phyloP scores from a whole-genome alignment of 2,797 vertebrate species.

The Morelia viridis region DNA sequence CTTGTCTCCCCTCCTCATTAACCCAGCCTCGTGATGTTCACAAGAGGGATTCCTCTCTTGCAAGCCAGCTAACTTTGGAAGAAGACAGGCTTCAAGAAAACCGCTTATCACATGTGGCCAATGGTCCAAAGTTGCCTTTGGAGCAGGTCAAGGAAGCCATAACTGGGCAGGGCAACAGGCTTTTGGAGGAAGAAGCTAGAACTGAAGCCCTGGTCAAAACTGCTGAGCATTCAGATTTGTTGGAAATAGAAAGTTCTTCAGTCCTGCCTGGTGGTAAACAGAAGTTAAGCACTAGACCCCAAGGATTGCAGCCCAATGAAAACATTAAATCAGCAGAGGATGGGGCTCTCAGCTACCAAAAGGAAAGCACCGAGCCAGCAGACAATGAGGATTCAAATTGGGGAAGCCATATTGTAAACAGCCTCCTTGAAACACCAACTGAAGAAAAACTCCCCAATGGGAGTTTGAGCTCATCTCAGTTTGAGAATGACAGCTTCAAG shows the following conservation, averaged over 20 bases:
- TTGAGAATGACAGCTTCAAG: conserved; percentile 68
- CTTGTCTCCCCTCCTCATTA: background rate
- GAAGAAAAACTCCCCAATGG: conserved; percentile 72
- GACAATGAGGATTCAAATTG: conserved; percentile 48
- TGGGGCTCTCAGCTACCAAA: background rate
- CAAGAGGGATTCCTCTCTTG: conserved; percentile 76
- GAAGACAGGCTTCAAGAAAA: conserved; percentile 68
- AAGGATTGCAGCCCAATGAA: conserved; percentile 59
- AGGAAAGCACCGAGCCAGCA: conserved; percentile 34
- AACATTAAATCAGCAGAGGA: conserved; percentile 26
- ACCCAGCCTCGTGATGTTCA: conserved; percentile 75
- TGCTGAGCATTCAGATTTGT: conserved; percentile 63
- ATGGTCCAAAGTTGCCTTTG: conserved; percentile 52
- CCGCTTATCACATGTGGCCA: conserved; percentile 30
- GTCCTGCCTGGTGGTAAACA: conserved; percentile 69
- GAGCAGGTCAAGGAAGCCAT: conserved; percentile 45
- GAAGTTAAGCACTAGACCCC: conserved; percentile 71
- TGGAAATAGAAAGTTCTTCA: conserved; percentile 76
- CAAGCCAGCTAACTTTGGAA: conserved; percentile 80
- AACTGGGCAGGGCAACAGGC: conserved; percentile 51
- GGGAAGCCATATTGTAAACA: conserved; percentile 60
- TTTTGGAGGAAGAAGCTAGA: conserved; percentile 55
- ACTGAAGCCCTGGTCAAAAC: conserved; percentile 70
- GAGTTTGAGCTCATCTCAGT: conserved; percentile 53
- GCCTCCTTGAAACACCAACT: conserved; percentile 64